Evolutionary conservation across 2,113 vertebrate genomes (phyloP), one percentile per base, ranked within the genome.

Genomic region (Phyllostomus hastatus): DNA sequence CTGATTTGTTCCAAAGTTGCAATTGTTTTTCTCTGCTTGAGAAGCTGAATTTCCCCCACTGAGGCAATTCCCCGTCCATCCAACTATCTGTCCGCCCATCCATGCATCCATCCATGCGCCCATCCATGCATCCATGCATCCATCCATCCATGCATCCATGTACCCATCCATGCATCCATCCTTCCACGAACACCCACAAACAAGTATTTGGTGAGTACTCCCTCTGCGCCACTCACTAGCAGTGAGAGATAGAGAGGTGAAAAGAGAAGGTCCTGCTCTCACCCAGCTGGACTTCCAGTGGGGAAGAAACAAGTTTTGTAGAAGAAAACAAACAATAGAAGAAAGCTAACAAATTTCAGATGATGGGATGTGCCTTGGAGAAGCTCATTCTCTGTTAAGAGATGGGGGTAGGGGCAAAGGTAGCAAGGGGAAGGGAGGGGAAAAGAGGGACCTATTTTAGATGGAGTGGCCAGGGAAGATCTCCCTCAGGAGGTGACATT

Each of bases 261-360:
- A 95, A 87, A 83, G 14, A 43, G 33, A 92, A 95, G 38, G n/a
- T 35, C 61, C 91, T 64, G 35, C 41, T 73, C n/a, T 96, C 41
- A 85, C 28, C 57, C n/a, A 69, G 31, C 41, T 75, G 24, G 70
- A 35, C 41, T 50, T 88, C 31, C 20, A 31, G n/a, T 50, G 43
- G 33, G 61, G 10, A 87, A 89, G 64, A 79, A 93, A 80, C 28
- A 93, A 89, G 81, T 88, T 73, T 69, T 31, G 31, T 22, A 70
- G 69, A 91, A 88, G 59, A 84, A 17, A 78, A 84, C 11, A 61
- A 80, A 33, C 33, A 57, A 48, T 2, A 82, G 26, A 79, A 75
- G 54, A 88, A 79, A 83, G 69, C 10, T 2, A 93, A 64, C 79
- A 54, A 20, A 85, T 43, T 82, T 70, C 70, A 90, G 69, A 52